These are phyloP conservation scores for Ceratina japonica DNA, from an alignment of 1,140 invertebrate genomes.

Conservation along the genomic window DNA sequence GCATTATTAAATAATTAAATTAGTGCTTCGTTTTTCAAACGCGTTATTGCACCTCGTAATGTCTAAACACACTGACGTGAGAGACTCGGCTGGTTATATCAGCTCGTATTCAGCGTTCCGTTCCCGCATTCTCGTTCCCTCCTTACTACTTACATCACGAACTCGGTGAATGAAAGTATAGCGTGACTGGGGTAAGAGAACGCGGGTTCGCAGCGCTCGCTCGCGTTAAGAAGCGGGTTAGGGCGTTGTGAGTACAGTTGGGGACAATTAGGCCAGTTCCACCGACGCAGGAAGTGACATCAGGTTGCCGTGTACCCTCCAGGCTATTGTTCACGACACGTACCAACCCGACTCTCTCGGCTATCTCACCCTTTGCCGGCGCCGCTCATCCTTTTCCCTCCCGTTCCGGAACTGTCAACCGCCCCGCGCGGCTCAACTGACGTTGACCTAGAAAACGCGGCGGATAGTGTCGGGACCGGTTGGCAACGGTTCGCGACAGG, in stretches of 20 bases:
- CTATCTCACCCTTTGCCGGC: conserved; percentile 58
- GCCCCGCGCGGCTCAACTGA: conserved; percentile 45
- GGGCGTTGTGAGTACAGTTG: conserved; percentile 59
- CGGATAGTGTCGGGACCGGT: conserved; percentile 61
- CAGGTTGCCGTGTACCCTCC: conserved; percentile 68
- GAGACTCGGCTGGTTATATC: too few relatives aligned
- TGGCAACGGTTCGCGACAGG: conserved; percentile 63
- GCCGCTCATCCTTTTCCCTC: conserved; percentile 32
- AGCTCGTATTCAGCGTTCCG: neutral
- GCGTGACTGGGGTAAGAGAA: conserved; percentile 20
- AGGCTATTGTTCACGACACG: conserved; percentile 68
- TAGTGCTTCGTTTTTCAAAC: too few relatives aligned
- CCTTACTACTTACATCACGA: neutral
- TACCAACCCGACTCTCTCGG: conserved; percentile 65
- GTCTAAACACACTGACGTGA: neutral
- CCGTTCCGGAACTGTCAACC: conserved; percentile 60
- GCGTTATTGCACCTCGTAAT: neutral
- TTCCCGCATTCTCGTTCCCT: neutral
- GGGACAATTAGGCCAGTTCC: conserved; percentile 68
- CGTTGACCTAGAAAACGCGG: conserved; percentile 66
- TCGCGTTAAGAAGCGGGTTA: conserved; percentile 2
- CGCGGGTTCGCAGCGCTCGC: conserved; percentile 26
- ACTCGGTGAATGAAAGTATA: too few relatives aligned
- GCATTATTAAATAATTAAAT: too few relatives aligned
- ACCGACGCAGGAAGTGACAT: conserved; percentile 68